Base-by-base conservation (phyloP, 2,113 vertebrate species). In the Rhabdornis inornatus region DNA sequence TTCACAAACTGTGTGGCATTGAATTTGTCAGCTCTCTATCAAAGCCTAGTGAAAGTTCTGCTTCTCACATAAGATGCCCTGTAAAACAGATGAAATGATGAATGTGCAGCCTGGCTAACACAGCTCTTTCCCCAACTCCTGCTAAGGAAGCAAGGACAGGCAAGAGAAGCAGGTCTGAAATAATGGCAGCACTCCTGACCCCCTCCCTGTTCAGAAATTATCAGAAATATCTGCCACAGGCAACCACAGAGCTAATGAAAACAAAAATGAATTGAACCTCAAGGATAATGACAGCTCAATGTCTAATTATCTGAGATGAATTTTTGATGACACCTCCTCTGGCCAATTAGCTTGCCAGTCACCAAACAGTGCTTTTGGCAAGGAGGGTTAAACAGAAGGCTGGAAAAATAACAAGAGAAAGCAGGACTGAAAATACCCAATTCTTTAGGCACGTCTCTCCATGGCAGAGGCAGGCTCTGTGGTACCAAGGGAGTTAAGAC, bases 221-320 rank as follows among this genome's bases (percentile, higher is more conserved):
- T 66, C 59, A 70, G 93, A 74, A 87, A 88, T 83, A 81, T 87
- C 89, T 96, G 78, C 92, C 90, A 40, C 40, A 18, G 72, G 69
- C 52, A 94, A 47, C 35, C 55, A 30, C 53, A 40, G 15, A 35
- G 71, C 66, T 69, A 83, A 75, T 66, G 83, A 95, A 94, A 76
- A 81, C 63, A 94, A 87, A 94, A 92, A 89, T 71, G 23, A 92
- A 90, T 69, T 77, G 40, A 72, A 91, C 63, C 42, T 96, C 57
- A 84, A 95, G 53, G 77, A 89, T 83, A 86, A 94, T 53, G 63
- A 81, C 52, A 92, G 66, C 65, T 86, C 87, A 49, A 42, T 47
- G 57, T 75, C 95, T 95, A 95, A 97, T 97, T 96, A 96, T 53
- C 68, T 1, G 6, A 90, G 85, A 96, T 92, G 85, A 93, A 78